Conservation (phyloP, 2,113 vertebrate species). For the Labrus mixtus region DNA sequence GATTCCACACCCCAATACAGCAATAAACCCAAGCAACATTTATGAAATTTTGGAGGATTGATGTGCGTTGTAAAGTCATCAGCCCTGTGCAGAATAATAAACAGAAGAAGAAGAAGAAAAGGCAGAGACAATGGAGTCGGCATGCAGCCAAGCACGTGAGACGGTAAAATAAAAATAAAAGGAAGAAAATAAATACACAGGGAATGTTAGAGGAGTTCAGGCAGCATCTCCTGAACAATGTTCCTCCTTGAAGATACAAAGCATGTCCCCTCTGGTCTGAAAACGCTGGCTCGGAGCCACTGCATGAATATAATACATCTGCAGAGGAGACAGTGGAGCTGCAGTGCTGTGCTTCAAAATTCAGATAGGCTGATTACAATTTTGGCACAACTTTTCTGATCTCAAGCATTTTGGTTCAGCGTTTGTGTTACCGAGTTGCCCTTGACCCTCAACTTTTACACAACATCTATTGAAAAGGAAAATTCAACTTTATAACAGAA, state of each 20-base stretch:
- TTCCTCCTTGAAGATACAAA: conserved; percentile 26
- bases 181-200: conserved; percentile 9
- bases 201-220: conserved; percentile 5
- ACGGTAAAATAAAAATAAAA: neutral
- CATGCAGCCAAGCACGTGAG: neutral
- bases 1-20: neutral
- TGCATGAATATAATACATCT: conserved; percentile 32
- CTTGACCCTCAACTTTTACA: neutral
- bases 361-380: conserved; percentile 54
- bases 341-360: conserved; percentile 35
- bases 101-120: conserved; percentile 2
- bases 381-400: conserved; percentile 12
- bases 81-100: conserved; percentile 8
- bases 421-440: conserved; percentile 1
- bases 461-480: neutral
- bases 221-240: conserved; percentile 30
- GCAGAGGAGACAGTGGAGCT: conserved; percentile 3
- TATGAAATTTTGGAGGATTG: conserved; percentile 11
- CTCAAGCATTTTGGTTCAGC: neutral
- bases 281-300: conserved; percentile 33
- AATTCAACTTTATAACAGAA: neutral
- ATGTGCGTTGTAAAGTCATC: conserved; percentile 3
- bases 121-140: conserved; percentile 1
- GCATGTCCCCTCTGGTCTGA: conserved; percentile 16
- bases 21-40: neutral